A percentile compares a stretch with the other conserved stretches of the same genome.
These are phyloP conservation scores for Megaleporinus macrocephalus DNA, from an alignment of 2,113 vertebrate species.

Conservation along the genomic window DNA sequence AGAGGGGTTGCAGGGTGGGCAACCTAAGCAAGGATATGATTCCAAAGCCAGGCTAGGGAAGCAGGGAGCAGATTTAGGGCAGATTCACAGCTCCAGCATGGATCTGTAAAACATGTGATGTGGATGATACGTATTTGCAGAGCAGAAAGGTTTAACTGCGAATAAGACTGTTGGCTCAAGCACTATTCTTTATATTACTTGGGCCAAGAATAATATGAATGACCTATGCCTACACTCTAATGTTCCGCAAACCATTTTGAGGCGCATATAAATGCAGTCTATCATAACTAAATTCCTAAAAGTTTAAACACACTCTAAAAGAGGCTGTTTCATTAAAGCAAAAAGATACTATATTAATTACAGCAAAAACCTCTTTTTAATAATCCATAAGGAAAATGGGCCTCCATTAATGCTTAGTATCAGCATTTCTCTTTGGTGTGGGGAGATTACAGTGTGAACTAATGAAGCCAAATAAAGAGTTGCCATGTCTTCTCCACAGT, in stretches of 20 bases:
- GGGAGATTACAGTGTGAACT: slow-evolving; percentile 88
- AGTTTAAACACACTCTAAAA: slow-evolving; percentile 58
- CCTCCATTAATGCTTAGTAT: slow-evolving; percentile 73
- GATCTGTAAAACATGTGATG: not conserved
- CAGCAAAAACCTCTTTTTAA: slow-evolving; percentile 70
- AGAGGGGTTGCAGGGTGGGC: not conserved
- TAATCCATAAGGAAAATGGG: slow-evolving; percentile 76
- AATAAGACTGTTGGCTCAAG: not conserved
- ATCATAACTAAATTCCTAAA: slow-evolving; percentile 53
- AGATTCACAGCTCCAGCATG: slow-evolving; percentile 4
- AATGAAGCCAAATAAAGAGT: slow-evolving; percentile 92
- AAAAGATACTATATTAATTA: slow-evolving; percentile 57
- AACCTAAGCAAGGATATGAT: not conserved
- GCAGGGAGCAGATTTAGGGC: slow-evolving; percentile 7
- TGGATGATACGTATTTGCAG: not conserved
- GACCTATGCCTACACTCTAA: not conserved
- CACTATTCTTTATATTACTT: slow-evolving; percentile 3
- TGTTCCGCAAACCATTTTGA: slow-evolving; percentile 2
- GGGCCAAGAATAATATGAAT: not conserved
- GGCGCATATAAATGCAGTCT: slow-evolving; percentile 41
- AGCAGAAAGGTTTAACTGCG: not conserved
- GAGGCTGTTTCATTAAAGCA: slow-evolving; percentile 58
- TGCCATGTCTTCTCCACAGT: slow-evolving; percentile 77
- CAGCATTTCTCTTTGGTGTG: slow-evolving; percentile 84
- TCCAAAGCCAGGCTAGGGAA: not conserved